These are phyloP conservation scores for Lissocephala sabroskyi DNA, from an alignment of 2,888 invertebrate genomes.

Conservation along the genomic window DNA sequence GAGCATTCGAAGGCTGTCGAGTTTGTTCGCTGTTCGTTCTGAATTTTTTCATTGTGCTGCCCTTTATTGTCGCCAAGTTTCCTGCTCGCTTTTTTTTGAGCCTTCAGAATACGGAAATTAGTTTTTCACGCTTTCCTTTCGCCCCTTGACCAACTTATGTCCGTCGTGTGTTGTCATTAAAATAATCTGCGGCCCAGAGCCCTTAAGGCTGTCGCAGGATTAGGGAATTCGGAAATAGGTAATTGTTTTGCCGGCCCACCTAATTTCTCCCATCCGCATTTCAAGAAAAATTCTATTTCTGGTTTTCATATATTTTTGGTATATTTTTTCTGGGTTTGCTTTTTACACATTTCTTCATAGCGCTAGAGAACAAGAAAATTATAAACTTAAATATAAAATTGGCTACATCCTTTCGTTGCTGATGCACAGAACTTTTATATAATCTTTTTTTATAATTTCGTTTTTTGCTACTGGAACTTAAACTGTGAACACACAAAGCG, in stretches of 20 bases:
- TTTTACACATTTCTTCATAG: background rate
- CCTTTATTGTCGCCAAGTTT: too few species aligned
- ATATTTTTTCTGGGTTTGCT: conserved; percentile 19
- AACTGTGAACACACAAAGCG: too few species aligned
- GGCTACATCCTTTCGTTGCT: too few species aligned
- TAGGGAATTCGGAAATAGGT: conserved; percentile 36
- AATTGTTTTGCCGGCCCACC: conserved; percentile 37
- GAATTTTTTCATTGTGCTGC: too few species aligned
- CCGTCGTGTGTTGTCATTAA: conserved; percentile 25
- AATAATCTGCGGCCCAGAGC: conserved; percentile 3
- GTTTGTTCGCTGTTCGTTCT: too few species aligned
- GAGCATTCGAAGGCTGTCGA: too few species aligned
- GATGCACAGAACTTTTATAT: too few species aligned
- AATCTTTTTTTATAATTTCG: too few species aligned
- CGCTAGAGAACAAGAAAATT: too few species aligned
- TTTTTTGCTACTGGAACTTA: too few species aligned
- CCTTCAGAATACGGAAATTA: conserved; percentile 31
- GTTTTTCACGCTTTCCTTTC: conserved; percentile 13
- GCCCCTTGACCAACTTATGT: background rate
- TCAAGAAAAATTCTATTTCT: conserved; percentile 26
- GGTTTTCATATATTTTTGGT: conserved; percentile 4
- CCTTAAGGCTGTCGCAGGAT: conserved; percentile 7
- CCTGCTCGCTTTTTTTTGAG: background rate
- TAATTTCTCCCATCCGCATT: conserved; percentile 30
- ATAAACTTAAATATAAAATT: too few species aligned